Evolutionary conservation across 2,888 invertebrate genomes (phyloP).

Genomic region (Mythimna albipuncta): DNA sequence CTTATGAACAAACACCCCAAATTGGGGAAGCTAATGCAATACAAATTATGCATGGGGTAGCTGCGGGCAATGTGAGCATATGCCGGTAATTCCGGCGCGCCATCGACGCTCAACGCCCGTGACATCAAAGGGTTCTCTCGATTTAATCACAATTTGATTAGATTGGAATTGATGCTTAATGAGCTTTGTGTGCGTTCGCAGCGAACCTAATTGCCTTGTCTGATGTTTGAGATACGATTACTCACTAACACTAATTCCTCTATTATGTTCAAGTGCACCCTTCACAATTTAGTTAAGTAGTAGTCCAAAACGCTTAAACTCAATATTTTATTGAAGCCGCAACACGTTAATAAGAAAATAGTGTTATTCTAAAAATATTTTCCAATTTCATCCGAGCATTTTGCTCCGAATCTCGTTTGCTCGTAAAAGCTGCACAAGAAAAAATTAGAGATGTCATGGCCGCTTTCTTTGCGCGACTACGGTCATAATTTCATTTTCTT

Average conservation of each 20-base stretch:
- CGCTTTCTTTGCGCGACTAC: conserved; percentile 85
- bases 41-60: conserved; percentile 57
- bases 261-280: conserved; percentile 25
- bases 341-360: conserved; percentile 42
- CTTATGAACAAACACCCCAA: conserved; percentile 51
- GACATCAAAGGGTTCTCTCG: conserved; percentile 74
- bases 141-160: conserved; percentile 78
- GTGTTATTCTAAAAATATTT: conserved; percentile 58
- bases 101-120: conserved; percentile 46
- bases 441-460: conserved; percentile 78
- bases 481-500: conserved; percentile 88
- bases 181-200: conserved; percentile 65
- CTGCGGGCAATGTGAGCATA: conserved; percentile 48
- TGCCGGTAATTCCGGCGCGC: conserved; percentile 53
- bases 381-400: conserved; percentile 57
- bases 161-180: conserved; percentile 74
- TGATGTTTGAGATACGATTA: conserved; percentile 52
- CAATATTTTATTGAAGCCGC: conserved; percentile 8
- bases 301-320: conserved; percentile 7
- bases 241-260: conserved; percentile 36
- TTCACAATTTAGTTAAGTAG: conserved; percentile 11
- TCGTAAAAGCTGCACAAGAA: conserved; percentile 67
- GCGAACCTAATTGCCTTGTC: conserved; percentile 62
- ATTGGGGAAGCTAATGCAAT: conserved; percentile 57
- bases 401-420: conserved; percentile 63